Conservation (phyloP, 2,797 vertebrate genomes). For the Dipus sagitta region DNA sequence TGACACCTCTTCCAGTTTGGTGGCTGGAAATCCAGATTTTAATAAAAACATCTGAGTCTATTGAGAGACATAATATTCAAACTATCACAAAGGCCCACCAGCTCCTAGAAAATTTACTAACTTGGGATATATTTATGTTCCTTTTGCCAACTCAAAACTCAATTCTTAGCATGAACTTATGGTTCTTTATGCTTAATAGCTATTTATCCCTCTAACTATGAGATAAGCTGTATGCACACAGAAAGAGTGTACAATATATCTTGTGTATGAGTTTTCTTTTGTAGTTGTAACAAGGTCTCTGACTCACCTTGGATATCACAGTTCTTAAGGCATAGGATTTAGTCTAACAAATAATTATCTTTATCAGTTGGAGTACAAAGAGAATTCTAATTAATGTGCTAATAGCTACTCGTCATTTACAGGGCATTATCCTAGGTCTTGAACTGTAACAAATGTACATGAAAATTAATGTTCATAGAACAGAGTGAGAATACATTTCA, state of each 20-base stretch:
- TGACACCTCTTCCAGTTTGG: too few species aligned
- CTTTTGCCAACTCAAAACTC: not conserved
- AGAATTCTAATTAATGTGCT: slow-evolving; percentile 65
- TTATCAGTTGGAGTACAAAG: slow-evolving; percentile 54
- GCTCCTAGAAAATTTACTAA: slow-evolving; percentile 43
- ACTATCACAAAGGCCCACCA: not conserved
- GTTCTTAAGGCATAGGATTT: slow-evolving; percentile 48
- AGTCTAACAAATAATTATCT: slow-evolving; percentile 67
- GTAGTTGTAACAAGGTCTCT: slow-evolving; percentile 20
- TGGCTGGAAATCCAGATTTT: too few species aligned
- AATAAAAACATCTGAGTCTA: too few species aligned
- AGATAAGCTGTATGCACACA: not conserved
- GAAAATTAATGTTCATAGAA: slow-evolving; percentile 55
- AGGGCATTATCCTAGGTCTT: slow-evolving; percentile 54
- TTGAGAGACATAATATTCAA: too few species aligned
- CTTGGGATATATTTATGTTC: slow-evolving; percentile 8
- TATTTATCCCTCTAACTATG: not conserved
- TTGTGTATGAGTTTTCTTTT: not conserved
- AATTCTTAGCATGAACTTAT: slow-evolving; percentile 25
- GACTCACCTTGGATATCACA: slow-evolving; percentile 46
- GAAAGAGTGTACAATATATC: not conserved
- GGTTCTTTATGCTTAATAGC: not conserved
- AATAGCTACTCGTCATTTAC: slow-evolving; percentile 43
- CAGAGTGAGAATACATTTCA: slow-evolving; percentile 5
- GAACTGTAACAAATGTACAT: slow-evolving; percentile 63